Base-by-base conservation (phyloP, 2,113 vertebrate genomes). In the Epinephelus moara region DNA sequence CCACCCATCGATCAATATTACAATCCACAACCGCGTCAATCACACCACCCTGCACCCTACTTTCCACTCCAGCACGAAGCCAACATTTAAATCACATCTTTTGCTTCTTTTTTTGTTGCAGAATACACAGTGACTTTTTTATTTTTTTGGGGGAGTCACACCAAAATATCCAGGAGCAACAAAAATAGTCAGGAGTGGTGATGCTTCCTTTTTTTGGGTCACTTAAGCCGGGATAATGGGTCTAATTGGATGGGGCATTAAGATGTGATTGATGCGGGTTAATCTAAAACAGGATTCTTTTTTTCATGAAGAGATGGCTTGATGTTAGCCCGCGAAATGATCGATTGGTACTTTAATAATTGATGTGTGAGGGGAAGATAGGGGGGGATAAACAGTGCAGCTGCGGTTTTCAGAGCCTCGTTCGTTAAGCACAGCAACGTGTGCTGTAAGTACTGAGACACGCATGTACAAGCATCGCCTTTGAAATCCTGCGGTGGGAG, bases 281-380 rank as follows among this genome's bases (percentile, higher is more conserved):
- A 78, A 94, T 90, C 82, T 90, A 71, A 88, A 91, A 86, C 86
- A 81, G 75, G 81, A 81, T 84, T 76, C 84, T 75, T 88, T 78
- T 84, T 87, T 86, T 83, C 79, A 75, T 71, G 81, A 81, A 88
- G 85, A 93, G 84, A 87, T 82, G 89, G 88, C 87, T 92, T 93
- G 92, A 93, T 91, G 88, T 93, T 92, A 90, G 90, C 92, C 85
- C 74, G 91, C 85, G 84, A 94, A 93, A 93, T 94, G 92, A 95
- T 96, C 95, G 94, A 96, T 96, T 87, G 78, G 62, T 71, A 86
- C 92, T 89, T 96, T 93, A 96, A 96, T 96, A 96, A 96, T 96
- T 95, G 94, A 96, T 96, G 92, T 78, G 85, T 84, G 80, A 87
- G 91, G 88, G 92, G 87, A 85, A 92, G 91, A 92, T 86, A 73